These are phyloP conservation scores for Cantharis rufa DNA, from an alignment of 2,888 invertebrate species.

Conservation along the genomic window DNA sequence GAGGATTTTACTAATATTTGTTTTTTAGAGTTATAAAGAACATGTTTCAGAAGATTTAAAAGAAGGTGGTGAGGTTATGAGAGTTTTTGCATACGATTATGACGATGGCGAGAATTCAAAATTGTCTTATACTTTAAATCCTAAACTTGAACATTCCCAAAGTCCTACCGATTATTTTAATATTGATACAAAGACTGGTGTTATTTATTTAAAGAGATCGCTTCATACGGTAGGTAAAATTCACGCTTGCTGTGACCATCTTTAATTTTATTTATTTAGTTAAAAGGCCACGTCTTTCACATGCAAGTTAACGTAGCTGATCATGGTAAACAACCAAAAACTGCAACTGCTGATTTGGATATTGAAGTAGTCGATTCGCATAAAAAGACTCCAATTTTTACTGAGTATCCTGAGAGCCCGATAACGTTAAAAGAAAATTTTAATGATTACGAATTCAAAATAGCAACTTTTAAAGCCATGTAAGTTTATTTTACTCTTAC, in stretches of 20 bases:
- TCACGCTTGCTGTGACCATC: background rate
- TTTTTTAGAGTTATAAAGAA: slow-evolving; percentile 67
- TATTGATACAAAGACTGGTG: slow-evolving; percentile 81
- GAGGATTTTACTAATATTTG: slow-evolving; percentile 38
- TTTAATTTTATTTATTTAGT: slow-evolving; percentile 55
- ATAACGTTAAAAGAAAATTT: slow-evolving; percentile 76
- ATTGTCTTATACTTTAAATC: slow-evolving; percentile 70
- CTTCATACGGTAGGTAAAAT: slow-evolving; percentile 41
- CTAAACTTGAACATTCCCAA: slow-evolving; percentile 56
- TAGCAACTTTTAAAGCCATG: slow-evolving; percentile 72
- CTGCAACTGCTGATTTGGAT: slow-evolving; percentile 75
- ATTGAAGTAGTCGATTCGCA: slow-evolving; percentile 87
- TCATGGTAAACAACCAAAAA: slow-evolving; percentile 68
- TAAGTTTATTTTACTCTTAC: slow-evolving; percentile 54
- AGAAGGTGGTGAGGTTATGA: slow-evolving; percentile 76
- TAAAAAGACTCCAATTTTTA: slow-evolving; percentile 81
- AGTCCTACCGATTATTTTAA: slow-evolving; percentile 68
- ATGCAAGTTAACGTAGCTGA: slow-evolving; percentile 80
- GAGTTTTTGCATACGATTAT: slow-evolving; percentile 89
- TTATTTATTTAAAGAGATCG: slow-evolving; percentile 61
- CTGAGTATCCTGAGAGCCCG: slow-evolving; percentile 62
- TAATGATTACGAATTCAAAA: slow-evolving; percentile 69
- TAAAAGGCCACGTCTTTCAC: slow-evolving; percentile 65
- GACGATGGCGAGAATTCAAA: slow-evolving; percentile 91
- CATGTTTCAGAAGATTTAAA: slow-evolving; percentile 81